These are phyloP conservation scores for Grapholita molesta DNA, from an alignment of 1,140 invertebrate genomes.

Conservation along the genomic window DNA sequence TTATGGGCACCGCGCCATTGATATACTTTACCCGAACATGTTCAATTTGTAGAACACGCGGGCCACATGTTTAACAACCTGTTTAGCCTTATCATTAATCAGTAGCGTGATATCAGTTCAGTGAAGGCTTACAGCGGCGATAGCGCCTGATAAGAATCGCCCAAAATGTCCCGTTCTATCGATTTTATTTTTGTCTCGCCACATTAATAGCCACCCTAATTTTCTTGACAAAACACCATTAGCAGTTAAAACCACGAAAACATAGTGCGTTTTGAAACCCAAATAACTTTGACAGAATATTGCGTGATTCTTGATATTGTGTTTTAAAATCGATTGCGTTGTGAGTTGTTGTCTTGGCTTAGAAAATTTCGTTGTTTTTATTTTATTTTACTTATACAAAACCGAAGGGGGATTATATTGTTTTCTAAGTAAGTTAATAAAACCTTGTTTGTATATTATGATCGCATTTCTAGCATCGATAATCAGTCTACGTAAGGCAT, in stretches of 20 bases:
- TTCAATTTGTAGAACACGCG: background rate
- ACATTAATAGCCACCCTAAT: background rate
- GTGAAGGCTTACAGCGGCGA: constrained; percentile 52
- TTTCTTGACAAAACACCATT: background rate
- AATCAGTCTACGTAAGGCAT: too few species aligned
- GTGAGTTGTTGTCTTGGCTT: too few species aligned
- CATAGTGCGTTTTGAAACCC: background rate
- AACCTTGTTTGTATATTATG: too few species aligned
- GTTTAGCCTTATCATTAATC: constrained; percentile 50
- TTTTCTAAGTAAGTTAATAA: too few species aligned
- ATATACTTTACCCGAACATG: background rate
- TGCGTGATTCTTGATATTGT: background rate
- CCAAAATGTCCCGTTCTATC: constrained; percentile 61
- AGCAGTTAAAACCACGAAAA: background rate
- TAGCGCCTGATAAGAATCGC: constrained; percentile 59
- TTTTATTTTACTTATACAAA: too few species aligned
- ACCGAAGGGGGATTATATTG: too few species aligned
- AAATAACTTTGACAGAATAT: background rate
- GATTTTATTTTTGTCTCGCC: constrained; percentile 49
- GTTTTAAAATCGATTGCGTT: background rate
- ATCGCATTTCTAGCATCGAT: too few species aligned
- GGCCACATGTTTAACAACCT: background rate
- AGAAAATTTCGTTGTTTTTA: too few species aligned
- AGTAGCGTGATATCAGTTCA: constrained; percentile 58
- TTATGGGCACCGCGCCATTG: too few species aligned